These are phyloP conservation scores for Ammodytes dubius DNA, from an alignment of 2,113 vertebrate genomes.

Conservation along the genomic window DNA sequence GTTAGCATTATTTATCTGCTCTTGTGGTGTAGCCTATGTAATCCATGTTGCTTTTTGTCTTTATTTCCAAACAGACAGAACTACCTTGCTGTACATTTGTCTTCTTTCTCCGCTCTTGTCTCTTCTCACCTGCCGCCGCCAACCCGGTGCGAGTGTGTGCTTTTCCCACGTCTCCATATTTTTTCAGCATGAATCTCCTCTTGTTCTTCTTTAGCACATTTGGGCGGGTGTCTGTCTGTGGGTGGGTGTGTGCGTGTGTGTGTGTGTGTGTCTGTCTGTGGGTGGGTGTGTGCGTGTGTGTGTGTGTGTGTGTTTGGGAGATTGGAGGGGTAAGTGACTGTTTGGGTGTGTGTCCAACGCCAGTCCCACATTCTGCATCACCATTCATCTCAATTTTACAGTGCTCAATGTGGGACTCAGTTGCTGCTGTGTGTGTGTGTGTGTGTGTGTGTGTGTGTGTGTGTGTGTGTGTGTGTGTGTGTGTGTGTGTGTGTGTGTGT, in stretches of 20 bases:
- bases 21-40: neutral
- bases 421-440: slow-evolving; percentile 54
- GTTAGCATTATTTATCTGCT: neutral
- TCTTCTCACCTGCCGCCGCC: neutral
- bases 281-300: slow-evolving; percentile 5
- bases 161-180: slow-evolving; percentile 58
- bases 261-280: slow-evolving; percentile 37
- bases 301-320: slow-evolving; percentile 21
- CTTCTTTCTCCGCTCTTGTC: neutral
- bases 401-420: slow-evolving; percentile 72
- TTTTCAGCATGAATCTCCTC: slow-evolving; percentile 52
- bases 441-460: slow-evolving; percentile 66
- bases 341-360: slow-evolving; percentile 53
- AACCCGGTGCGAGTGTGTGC: slow-evolving; percentile 25
- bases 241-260: slow-evolving; percentile 17
- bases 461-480: slow-evolving; percentile 68
- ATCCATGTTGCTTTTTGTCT: too few relatives aligned
- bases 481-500: slow-evolving; percentile 72
- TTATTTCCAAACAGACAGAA: neutral
- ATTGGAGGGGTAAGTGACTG: slow-evolving; percentile 56
- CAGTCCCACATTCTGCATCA: slow-evolving; percentile 70
- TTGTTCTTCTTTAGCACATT: slow-evolving; percentile 54
- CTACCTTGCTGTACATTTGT: neutral
- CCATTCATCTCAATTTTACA: slow-evolving; percentile 86
- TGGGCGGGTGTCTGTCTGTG: slow-evolving; percentile 43